These are phyloP conservation scores for Microcebus jonahi DNA, from an alignment of 2,113 vertebrate species.

Conservation along the genomic window DNA sequence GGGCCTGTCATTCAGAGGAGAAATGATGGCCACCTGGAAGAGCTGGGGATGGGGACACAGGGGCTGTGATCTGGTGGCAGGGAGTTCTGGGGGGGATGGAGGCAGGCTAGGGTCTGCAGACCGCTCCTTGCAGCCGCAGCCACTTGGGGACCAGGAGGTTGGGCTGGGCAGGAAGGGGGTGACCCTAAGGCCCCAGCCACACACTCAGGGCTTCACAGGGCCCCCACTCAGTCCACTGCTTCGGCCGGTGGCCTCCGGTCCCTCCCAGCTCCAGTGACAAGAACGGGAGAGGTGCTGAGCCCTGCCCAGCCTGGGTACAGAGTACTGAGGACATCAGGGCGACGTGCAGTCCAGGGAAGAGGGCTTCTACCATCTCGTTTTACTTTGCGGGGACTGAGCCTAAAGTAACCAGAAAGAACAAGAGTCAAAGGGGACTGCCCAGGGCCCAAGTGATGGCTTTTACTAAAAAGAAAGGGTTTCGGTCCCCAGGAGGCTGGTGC, in stretches of 20 bases:
- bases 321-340: not conserved
- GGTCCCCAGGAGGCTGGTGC: not conserved
- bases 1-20: not conserved
- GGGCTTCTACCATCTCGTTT: conserved; percentile 83
- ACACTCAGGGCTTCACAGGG: not conserved
- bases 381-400: conserved; percentile 84
- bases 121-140: not conserved
- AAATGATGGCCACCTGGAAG: not conserved
- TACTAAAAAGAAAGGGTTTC: not conserved
- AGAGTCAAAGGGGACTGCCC: too few species aligned
- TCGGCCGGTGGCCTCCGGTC: conserved; percentile 6
- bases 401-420: conserved; percentile 77
- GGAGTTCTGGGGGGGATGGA: not conserved
- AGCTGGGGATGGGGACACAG: not conserved
- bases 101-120: not conserved
- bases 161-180: not conserved
- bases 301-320: conserved; percentile 33
- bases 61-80: not conserved
- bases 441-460: not conserved
- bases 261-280: conserved; percentile 30
- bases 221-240: conserved; percentile 13
- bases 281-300: not conserved
- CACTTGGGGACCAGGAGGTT: not conserved
- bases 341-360: not conserved
- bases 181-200: not conserved